A percentile compares a stretch with the other conserved stretches of the same genome.
phyloP scores from a whole-genome alignment of 1,140 invertebrate genomes.

The Monochamus saltuarius region DNA sequence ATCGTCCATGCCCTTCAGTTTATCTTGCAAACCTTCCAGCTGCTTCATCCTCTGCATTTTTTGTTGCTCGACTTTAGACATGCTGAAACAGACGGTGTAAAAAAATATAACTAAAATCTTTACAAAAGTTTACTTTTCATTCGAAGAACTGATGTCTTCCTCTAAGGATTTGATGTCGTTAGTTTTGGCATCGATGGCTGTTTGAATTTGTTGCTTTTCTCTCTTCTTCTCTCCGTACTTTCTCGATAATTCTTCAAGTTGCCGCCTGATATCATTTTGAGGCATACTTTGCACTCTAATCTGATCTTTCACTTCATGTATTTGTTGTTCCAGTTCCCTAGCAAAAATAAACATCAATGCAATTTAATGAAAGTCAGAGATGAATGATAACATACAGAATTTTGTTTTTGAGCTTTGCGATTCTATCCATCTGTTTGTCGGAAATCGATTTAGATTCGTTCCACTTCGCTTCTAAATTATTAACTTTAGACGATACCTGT shows the following conservation, averaged over 20 bases:
- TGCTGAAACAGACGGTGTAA: slow-evolving; percentile 28
- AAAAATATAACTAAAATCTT: slow-evolving; percentile 7
- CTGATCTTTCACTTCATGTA: slow-evolving; percentile 30
- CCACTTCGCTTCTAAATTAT: slow-evolving; percentile 28
- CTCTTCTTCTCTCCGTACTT: slow-evolving; percentile 27
- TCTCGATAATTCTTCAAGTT: slow-evolving; percentile 27
- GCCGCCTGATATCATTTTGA: slow-evolving; percentile 22
- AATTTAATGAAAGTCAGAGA: background rate
- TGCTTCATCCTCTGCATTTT: slow-evolving; percentile 37
- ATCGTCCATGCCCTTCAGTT: slow-evolving; percentile 52
- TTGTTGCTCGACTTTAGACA: slow-evolving; percentile 39
- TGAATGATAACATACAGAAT: slow-evolving; percentile 1
- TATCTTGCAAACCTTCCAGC: slow-evolving; percentile 39
- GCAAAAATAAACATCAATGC: slow-evolving; percentile 1
- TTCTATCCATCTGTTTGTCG: slow-evolving; percentile 9
- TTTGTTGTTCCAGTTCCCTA: slow-evolving; percentile 30
- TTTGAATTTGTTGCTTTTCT: slow-evolving; percentile 29
- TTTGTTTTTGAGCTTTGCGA: slow-evolving; percentile 20
- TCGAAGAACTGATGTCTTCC: slow-evolving; percentile 36
- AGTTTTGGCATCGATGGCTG: slow-evolving; percentile 32
- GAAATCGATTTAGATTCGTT: slow-evolving; percentile 21
- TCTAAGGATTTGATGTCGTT: slow-evolving; percentile 32
- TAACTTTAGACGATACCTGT: slow-evolving; percentile 24
- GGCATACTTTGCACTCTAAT: slow-evolving; percentile 32
- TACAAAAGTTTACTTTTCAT: slow-evolving; percentile 34